Base-by-base conservation (phyloP, 2,113 vertebrate species). In the Platichthys flesus region DNA sequence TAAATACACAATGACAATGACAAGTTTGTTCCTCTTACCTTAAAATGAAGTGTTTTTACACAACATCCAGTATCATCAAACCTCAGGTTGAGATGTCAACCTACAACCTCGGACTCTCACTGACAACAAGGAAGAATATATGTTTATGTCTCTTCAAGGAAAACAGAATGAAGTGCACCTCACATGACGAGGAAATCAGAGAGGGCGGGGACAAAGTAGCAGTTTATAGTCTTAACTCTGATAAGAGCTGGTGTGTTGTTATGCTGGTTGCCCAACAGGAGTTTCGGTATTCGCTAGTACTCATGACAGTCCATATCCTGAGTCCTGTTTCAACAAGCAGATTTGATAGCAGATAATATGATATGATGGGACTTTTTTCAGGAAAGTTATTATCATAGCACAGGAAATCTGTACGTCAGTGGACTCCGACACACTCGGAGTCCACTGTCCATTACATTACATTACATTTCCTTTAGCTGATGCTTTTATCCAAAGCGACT, bases 101-200 rank as follows among this genome's bases (percentile, higher is more conserved):
- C 3, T n/a, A n/a, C 21, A 56, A 56, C n/a, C 54, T 24, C n/a
- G 5, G 1, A 26, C 31, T 40, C 12, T 67, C 21, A 40, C 7
- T 23, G 12, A 52, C n/a, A 58, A 58, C 7, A 37, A 2, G 13
- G 24, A n/a, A 63, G 24, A 56, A 20, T 16, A 21, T n/a, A 8
- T 71, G 15, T 40, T 65, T 3, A 4, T 42, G 31, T 37, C 6
- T n/a, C 9, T 31, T 66, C 0, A 54, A 18, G 26, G 57, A 23
- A 76, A 62, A 42, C 35, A 37, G 31, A 37, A 35, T 9, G 57
- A 3, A 9, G 15, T 3, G 20, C 18, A 65, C 21, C 35, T 52
- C 42, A 52, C 7, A 6, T 4, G 40, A 51, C 37, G 14, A 85
- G 83, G 85, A 89, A 88, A 65, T 49, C 9, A 12, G 5, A 68